A percentile compares a stretch with the other conserved stretches of the same genome.
Evolutionary conservation across 2,888 invertebrate genomes (phyloP).

Genomic region (Hypomecis punctinalis): DNA sequence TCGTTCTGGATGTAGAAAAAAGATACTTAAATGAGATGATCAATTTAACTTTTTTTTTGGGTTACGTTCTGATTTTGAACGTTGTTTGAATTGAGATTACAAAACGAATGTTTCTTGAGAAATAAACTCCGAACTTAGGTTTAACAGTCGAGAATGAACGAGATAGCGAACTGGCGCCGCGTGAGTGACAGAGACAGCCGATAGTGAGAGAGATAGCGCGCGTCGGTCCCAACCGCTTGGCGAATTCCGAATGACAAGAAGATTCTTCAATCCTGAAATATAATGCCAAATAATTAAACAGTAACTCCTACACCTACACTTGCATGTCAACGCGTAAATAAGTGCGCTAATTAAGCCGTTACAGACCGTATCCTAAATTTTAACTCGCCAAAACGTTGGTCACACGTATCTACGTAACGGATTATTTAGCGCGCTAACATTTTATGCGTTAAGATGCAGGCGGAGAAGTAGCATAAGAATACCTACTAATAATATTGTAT

Average conservation of each 20-base stretch:
- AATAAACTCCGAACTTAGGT: constrained; percentile 57
- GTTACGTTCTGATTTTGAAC: constrained; percentile 18
- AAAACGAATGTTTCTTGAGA: constrained; percentile 48
- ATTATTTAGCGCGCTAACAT: no score
- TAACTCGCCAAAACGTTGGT: no score
- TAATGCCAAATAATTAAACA: constrained; percentile 15
- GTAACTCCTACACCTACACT: no score
- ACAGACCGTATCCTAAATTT: no score
- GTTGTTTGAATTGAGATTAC: constrained; percentile 1
- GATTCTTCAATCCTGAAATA: constrained; percentile 63
- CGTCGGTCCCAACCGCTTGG: constrained; percentile 55
- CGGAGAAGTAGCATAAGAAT: no score
- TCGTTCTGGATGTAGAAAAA: constrained; percentile 71
- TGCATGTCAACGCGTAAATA: no score
- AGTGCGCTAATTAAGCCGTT: no score
- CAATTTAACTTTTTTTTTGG: constrained; percentile 44
- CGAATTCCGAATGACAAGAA: constrained; percentile 62
- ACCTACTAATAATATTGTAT: no score
- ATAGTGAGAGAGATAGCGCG: constrained; percentile 64
- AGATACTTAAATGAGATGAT: constrained; percentile 65
- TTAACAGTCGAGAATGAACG: constrained; percentile 66
- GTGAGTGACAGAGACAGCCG: constrained; percentile 77
- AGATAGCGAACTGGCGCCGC: constrained; percentile 67
- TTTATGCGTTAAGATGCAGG: no score
- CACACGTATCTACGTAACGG: no score